These are phyloP conservation scores for Exephanes ischioxanthus DNA, from an alignment of 2,888 invertebrate genomes.

Conservation along the genomic window DNA sequence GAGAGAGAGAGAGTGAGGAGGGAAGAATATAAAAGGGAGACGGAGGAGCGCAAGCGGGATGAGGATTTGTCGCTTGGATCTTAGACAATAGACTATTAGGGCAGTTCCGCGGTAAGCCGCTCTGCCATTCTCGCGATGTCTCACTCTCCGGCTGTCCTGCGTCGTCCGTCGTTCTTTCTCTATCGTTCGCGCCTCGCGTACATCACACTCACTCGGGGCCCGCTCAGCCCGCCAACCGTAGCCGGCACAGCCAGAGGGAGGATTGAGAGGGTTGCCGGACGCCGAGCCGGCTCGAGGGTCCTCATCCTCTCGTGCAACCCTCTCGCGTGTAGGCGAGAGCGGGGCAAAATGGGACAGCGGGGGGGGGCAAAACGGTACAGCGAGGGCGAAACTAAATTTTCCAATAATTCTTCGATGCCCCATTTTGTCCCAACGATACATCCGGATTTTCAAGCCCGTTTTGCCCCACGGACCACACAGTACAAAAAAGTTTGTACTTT, in stretches of 20 bases:
- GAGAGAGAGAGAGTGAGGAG: constrained; percentile 39
- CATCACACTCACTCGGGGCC: constrained; percentile 25
- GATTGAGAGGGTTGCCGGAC: constrained; percentile 51
- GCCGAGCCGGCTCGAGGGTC: constrained; percentile 65
- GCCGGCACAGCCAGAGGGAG: constrained; percentile 49
- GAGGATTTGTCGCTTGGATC: constrained; percentile 77
- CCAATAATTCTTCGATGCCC: too few species aligned
- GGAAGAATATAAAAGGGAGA: constrained; percentile 53
- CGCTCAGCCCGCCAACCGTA: constrained; percentile 27
- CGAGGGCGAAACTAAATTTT: too few species aligned
- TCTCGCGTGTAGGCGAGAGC: constrained; percentile 41
- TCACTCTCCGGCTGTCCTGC: constrained; percentile 56
- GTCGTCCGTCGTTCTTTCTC: constrained; percentile 54
- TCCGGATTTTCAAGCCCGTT: too few species aligned
- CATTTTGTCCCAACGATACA: too few species aligned
- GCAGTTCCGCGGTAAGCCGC: constrained; percentile 81
- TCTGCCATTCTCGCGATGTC: constrained; percentile 72
- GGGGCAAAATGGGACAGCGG: too few species aligned
- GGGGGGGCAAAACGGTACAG: too few species aligned
- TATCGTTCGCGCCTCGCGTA: constrained; percentile 35
- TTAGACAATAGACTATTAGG: constrained; percentile 84
- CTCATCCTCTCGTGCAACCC: constrained; percentile 62
- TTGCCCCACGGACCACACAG: too few species aligned
- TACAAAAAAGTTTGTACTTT: too few species aligned
- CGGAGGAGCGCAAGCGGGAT: constrained; percentile 64